Percentiles rank a stretch among this genome's conserved stretches.
These are phyloP conservation scores for Heteractis magnifica DNA, from an alignment of 92 coral and sea anemone species.

Conservation along the genomic window DNA sequence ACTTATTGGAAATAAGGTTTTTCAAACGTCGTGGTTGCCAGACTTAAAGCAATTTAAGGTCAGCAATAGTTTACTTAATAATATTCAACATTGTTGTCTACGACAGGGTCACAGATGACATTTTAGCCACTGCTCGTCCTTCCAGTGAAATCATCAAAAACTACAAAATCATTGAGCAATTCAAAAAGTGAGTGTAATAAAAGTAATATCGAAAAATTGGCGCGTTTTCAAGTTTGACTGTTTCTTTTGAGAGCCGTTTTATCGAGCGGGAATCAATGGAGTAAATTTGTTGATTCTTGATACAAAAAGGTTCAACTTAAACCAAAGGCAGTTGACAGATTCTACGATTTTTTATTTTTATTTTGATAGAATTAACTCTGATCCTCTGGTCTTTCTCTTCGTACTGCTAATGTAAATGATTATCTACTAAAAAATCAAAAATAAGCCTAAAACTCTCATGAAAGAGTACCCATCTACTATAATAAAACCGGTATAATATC, in stretches of 20 bases:
- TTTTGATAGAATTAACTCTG: not conserved
- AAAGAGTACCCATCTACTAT: not conserved
- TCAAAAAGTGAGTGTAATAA: constrained; percentile 51
- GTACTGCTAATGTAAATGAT: not conserved
- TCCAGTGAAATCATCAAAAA: constrained; percentile 74
- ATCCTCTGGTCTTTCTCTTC: not conserved
- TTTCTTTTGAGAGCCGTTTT: not conserved
- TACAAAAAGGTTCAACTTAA: too few relatives aligned
- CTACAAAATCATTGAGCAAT: constrained; percentile 72
- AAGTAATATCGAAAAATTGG: not conserved
- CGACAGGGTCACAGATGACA: constrained; percentile 76
- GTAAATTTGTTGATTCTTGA: not conserved
- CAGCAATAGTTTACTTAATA: not conserved
- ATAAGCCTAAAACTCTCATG: not conserved
- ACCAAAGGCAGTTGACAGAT: too few relatives aligned
- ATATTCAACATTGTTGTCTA: not conserved
- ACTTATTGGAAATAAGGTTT: not conserved
- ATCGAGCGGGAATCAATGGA: not conserved
- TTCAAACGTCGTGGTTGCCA: not conserved
- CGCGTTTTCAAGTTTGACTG: not conserved
- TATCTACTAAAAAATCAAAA: not conserved
- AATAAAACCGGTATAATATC: too few relatives aligned
- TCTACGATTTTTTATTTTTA: not conserved
- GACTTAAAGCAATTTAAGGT: not conserved
- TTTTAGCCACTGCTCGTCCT: constrained; percentile 94